Percentiles rank a stretch among this genome's conserved stretches.
Evolutionary conservation across 1,140 invertebrate genomes (phyloP).

Genomic region (Lerema accius): DNA sequence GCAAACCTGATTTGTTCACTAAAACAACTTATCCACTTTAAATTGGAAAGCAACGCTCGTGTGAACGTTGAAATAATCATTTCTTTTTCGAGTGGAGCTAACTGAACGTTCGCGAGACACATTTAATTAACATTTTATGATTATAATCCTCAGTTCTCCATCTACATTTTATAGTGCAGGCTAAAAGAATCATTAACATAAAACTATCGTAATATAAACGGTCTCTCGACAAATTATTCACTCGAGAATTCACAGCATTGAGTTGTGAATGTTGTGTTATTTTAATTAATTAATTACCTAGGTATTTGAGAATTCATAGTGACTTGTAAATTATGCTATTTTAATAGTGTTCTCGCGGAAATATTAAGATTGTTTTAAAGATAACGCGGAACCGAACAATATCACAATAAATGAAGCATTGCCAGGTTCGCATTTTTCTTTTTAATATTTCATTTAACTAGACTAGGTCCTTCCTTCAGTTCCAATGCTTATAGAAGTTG

Average conservation of each 20-base stretch:
- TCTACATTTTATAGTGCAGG: neutral
- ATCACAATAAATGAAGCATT: too few species aligned
- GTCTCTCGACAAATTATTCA: neutral
- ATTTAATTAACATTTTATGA: neutral
- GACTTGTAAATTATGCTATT: too few species aligned
- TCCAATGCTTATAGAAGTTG: too few species aligned
- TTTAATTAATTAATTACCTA: too few species aligned
- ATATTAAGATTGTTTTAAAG: too few species aligned
- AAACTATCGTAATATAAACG: neutral
- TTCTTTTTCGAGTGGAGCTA: slow-evolving; percentile 4
- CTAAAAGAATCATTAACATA: neutral
- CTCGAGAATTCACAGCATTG: neutral
- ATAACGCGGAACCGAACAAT: too few species aligned
- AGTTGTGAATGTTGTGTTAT: neutral
- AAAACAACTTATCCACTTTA: slow-evolving; percentile 1
- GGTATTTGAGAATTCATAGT: too few species aligned
- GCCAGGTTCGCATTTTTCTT: too few species aligned
- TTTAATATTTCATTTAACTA: too few species aligned
- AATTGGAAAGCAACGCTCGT: slow-evolving; percentile 13
- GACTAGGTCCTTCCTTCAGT: too few species aligned
- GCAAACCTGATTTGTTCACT: slow-evolving; percentile 11
- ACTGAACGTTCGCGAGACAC: neutral
- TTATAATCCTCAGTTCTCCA: neutral
- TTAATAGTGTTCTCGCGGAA: neutral
- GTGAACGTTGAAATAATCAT: slow-evolving; percentile 3